Evolutionary conservation across 1,140 invertebrate genomes (phyloP).

Genomic region (Monomorium pharaonis): DNA sequence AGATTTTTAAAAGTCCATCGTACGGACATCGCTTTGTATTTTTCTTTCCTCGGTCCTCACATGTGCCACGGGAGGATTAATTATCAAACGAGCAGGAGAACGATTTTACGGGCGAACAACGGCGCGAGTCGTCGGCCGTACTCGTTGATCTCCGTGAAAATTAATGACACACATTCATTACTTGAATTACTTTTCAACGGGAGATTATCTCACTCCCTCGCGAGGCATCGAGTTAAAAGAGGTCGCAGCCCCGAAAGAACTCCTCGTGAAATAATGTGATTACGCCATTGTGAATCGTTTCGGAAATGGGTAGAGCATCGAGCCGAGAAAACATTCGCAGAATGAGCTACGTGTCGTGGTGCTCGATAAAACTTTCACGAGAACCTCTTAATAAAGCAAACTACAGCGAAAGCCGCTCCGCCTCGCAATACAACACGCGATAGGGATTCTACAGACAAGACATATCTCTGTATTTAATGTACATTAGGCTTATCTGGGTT

Average conservation of each 20-base stretch:
- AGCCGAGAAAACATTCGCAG: conserved; percentile 13
- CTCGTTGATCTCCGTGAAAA: conserved; percentile 16
- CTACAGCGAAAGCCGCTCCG: neutral
- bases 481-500: neutral
- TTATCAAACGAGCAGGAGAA: conserved; percentile 23
- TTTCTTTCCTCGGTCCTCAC: neutral
- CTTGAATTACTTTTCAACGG: conserved; percentile 23
- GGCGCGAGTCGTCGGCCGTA: neutral
- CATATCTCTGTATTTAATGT: neutral
- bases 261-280: conserved; percentile 42
- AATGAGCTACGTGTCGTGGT: conserved; percentile 27
- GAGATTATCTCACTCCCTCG: neutral
- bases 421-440: conserved; percentile 12
- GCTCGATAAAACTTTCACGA: conserved; percentile 43
- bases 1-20: conserved; percentile 16
- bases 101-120: neutral
- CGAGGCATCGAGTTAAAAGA: conserved; percentile 16
- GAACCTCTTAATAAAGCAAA: conserved; percentile 27
- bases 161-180: conserved; percentile 38
- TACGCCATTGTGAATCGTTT: conserved; percentile 41
- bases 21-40: neutral
- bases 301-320: conserved; percentile 19
- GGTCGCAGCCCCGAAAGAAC: conserved; percentile 30
- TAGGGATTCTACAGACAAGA: neutral
- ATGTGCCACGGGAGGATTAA: neutral